Evolutionary conservation across 2,888 invertebrate species (phyloP).

Genomic region (Flexamia atlantica): DNA sequence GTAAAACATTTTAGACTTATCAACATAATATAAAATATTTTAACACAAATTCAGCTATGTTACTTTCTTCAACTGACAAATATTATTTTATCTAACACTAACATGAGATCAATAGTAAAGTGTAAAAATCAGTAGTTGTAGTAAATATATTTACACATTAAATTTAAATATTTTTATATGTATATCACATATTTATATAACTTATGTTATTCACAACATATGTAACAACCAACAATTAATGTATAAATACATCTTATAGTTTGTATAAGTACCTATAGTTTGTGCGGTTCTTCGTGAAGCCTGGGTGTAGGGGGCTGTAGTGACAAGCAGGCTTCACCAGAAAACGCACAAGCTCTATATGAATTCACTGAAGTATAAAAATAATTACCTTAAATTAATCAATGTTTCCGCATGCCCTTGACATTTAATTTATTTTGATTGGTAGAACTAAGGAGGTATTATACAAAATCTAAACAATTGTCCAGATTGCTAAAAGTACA

Average conservation of each 20-base stretch:
- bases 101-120: conserved; percentile 14
- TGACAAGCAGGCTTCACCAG: too few species aligned
- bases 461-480: not conserved
- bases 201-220: conserved; percentile 7
- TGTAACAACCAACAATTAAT: not conserved
- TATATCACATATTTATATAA: conserved; percentile 6
- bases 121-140: not conserved
- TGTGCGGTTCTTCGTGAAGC: too few species aligned
- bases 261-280: not conserved
- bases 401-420: not conserved
- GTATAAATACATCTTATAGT: not conserved
- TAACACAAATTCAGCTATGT: too few species aligned
- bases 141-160: not conserved
- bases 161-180: not conserved
- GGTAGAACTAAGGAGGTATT: not conserved
- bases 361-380: conserved; percentile 15
- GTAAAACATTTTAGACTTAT: too few species aligned
- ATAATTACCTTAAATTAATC: not conserved
- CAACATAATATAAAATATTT: too few species aligned
- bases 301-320: too few species aligned
- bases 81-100: not conserved
- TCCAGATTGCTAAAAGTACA: not conserved
- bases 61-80: not conserved
- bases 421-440: not conserved
- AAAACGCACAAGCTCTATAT: too few species aligned